These are phyloP conservation scores for Ciconia nigra DNA, from an alignment of 2,797 vertebrate species.

Conservation along the genomic window DNA sequence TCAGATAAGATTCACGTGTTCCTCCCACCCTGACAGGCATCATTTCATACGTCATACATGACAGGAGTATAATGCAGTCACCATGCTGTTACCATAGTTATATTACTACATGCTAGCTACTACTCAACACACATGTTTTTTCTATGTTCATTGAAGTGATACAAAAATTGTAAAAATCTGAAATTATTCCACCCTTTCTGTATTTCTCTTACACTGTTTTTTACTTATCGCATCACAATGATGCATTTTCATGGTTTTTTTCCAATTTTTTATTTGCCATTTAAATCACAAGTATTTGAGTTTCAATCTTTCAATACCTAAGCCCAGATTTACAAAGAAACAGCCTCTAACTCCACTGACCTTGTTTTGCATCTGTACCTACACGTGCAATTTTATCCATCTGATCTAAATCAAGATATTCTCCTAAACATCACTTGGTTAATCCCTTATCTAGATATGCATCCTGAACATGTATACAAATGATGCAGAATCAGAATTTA, in stretches of 20 bases:
- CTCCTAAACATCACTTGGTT: not conserved
- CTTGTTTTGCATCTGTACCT: not conserved
- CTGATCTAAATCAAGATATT: not conserved
- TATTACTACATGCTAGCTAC: not conserved
- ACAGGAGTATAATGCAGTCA: not conserved
- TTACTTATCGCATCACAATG: not conserved
- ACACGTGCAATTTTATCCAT: not conserved
- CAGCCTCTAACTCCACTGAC: not conserved
- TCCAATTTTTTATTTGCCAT: not conserved
- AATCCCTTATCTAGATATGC: not conserved
- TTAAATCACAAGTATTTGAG: not conserved
- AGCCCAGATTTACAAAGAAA: not conserved
- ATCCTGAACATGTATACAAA: not conserved
- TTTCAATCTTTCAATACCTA: not conserved
- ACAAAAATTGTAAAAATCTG: not conserved
- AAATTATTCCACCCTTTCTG: not conserved
- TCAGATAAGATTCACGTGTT: not conserved
- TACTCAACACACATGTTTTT: not conserved
- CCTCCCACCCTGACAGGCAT: not conserved
- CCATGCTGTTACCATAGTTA: not conserved
- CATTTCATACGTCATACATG: not conserved
- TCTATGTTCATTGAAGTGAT: not conserved
- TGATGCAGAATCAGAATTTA: not conserved
- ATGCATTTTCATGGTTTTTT: rapidly evolving
- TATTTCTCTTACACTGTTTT: not conserved